Base-by-base conservation (phyloP, 2,113 vertebrate species). In the Meles meles region DNA sequence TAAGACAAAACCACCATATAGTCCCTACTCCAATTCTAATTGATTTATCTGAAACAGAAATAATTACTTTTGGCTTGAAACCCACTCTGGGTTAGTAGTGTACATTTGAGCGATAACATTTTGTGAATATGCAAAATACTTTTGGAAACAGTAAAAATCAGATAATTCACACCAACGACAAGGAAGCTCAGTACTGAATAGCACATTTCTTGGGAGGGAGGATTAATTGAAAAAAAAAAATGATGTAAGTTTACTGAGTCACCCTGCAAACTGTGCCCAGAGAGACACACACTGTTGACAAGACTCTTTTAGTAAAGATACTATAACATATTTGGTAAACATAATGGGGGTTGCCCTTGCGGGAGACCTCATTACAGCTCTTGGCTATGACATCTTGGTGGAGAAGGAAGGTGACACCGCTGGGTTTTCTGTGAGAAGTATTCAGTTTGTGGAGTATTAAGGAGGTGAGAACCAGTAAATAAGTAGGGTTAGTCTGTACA, bases 361-460 rank as follows among this genome's bases (percentile, higher is more conserved):
- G n/a, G 72, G 79, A 87, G 96, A 95, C 96, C 97, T 97, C 98
- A 97, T 98, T 96, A 97, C 67, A 92, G 94, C 94, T 96, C 84
- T 95, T 98, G 97, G 95, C 97, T 97, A 91, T 82, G 96, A 98
- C 94, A 95, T 84, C 94, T 92, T 96, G 72, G 94, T 98, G 95
- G 91, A 93, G 93, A 95, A 95, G 85, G 42, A 5, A 79, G 95
- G 97, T 93, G 97, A 94, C 96, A 95, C 96, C 97, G 95, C 84
- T 96, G 97, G 97, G 97, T 96, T 97, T 98, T 96, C 94, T 34
- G 95, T 93, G 97, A 97, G 97, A 96, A 94, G 55, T 59, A 91
- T 4, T 96, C 97, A 96, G 55, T 96, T 92, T 97, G 97, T 97
- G 86, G 96, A 97, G 96, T 96, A 97, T 98, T 98, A 98, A 97